Evolutionary conservation across 2,797 vertebrate species (phyloP).

Genomic region (Poecilia gillii): DNA sequence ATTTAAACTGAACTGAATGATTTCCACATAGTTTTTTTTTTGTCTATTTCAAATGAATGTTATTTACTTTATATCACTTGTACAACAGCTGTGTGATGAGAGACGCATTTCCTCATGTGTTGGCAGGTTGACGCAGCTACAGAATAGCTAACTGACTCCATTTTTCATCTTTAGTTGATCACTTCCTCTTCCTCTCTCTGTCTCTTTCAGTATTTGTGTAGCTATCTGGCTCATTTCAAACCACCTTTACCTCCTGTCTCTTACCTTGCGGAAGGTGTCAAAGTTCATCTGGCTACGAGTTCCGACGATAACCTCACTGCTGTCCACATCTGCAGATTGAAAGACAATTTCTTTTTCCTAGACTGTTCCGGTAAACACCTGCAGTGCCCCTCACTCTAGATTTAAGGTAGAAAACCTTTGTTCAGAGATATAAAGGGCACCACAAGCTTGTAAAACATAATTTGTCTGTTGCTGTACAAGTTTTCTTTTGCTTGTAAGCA

Average conservation of each 20-base stretch:
- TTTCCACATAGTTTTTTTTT: neutral
- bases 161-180: conserved; percentile 44
- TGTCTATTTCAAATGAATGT: neutral
- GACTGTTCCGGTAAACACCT: neutral
- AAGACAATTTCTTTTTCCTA: conserved; percentile 35
- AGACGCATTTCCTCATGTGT: neutral
- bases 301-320: conserved; percentile 52
- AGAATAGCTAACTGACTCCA: conserved; percentile 36
- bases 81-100: neutral
- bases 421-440: neutral
- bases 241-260: conserved; percentile 18
- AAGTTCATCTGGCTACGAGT: conserved; percentile 48
- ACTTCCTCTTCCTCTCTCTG: neutral
- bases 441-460: too few species aligned
- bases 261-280: conserved; percentile 67
- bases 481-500: neutral
- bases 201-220: conserved; percentile 1
- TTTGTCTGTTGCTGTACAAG: too few species aligned
- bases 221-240: neutral
- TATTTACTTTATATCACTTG: neutral
- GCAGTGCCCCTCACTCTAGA: neutral
- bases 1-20: neutral
- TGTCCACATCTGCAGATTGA: conserved; percentile 64
- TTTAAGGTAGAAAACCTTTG: conserved; percentile 2
- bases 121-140: conserved; percentile 33